Evolutionary conservation across 1,140 invertebrate genomes (phyloP).

Genomic region (Meloidogyne exigua): DNA sequence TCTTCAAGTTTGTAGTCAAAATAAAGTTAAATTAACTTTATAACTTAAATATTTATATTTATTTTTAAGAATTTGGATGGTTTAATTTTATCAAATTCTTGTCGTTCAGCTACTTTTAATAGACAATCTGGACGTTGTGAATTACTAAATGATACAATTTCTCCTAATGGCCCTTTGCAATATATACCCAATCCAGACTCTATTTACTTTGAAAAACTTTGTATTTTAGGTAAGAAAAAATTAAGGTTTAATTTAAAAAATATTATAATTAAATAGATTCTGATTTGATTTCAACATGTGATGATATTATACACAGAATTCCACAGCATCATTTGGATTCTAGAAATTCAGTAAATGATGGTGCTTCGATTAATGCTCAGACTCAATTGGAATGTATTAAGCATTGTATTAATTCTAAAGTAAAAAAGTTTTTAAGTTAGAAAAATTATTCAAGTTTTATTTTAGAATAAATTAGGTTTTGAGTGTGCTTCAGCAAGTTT

Average conservation of each 20-base stretch:
- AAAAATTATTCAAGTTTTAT: too few relatives aligned
- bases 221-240: slow-evolving; percentile 37
- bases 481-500: slow-evolving; percentile 41
- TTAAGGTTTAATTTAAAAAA: background rate
- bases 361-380: slow-evolving; percentile 44
- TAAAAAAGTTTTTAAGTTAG: too few relatives aligned
- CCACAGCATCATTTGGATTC: slow-evolving; percentile 43
- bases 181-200: slow-evolving; percentile 43
- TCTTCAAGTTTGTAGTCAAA: slow-evolving; percentile 42
- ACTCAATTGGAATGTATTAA: slow-evolving; percentile 43
- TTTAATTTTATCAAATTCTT: slow-evolving; percentile 31
- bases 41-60: slow-evolving; percentile 14
- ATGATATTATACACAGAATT: slow-evolving; percentile 47
- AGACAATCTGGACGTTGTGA: slow-evolving; percentile 41
- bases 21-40: slow-evolving; percentile 27
- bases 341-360: slow-evolving; percentile 29
- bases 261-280: slow-evolving; percentile 18
- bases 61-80: slow-evolving; percentile 42
- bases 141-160: slow-evolving; percentile 39
- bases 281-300: slow-evolving; percentile 36
- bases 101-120: slow-evolving; percentile 38
- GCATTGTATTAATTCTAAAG: slow-evolving; percentile 35
- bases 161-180: slow-evolving; percentile 43
- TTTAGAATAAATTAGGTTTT: slow-evolving; percentile 41
- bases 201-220: slow-evolving; percentile 48